Conservation (phyloP, 2,888 invertebrate genomes). For the Meta bourneti region DNA sequence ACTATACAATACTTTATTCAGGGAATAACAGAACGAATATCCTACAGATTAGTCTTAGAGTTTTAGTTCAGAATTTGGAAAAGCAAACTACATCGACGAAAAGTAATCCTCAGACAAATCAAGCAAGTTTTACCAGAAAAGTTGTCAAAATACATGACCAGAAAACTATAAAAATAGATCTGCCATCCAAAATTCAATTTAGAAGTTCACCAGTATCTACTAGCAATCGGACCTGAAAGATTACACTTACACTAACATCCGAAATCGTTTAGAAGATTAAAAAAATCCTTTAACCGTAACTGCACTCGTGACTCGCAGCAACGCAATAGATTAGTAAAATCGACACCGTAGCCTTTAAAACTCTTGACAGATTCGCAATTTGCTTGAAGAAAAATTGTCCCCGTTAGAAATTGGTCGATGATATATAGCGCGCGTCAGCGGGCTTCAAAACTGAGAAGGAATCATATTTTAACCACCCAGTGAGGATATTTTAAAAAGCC, state of each 20-base stretch:
- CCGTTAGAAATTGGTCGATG: constrained; percentile 62
- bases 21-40: too few relatives aligned
- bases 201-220: constrained; percentile 42
- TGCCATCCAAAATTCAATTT: constrained; percentile 37
- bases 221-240: constrained; percentile 56
- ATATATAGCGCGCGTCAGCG: constrained; percentile 54
- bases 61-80: too few relatives aligned
- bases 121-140: neutral
- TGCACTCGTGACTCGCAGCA: constrained; percentile 52
- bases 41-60: too few relatives aligned
- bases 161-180: constrained; percentile 5
- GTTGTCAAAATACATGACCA: neutral
- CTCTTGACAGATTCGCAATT: constrained; percentile 74
- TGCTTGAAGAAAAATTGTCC: constrained; percentile 71
- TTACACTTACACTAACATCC: constrained; percentile 48
- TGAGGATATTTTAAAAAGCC: constrained; percentile 57
- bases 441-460: constrained; percentile 32
- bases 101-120: too few relatives aligned
- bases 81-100: too few relatives aligned
- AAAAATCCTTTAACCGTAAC: constrained; percentile 53
- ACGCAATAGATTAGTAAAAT: constrained; percentile 69
- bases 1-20: too few relatives aligned
- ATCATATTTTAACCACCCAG: constrained; percentile 64
- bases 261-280: constrained; percentile 74
- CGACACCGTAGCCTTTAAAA: constrained; percentile 69